Conservation (phyloP, 1,140 invertebrate species). For the Drosophila quadrilineata region DNA sequence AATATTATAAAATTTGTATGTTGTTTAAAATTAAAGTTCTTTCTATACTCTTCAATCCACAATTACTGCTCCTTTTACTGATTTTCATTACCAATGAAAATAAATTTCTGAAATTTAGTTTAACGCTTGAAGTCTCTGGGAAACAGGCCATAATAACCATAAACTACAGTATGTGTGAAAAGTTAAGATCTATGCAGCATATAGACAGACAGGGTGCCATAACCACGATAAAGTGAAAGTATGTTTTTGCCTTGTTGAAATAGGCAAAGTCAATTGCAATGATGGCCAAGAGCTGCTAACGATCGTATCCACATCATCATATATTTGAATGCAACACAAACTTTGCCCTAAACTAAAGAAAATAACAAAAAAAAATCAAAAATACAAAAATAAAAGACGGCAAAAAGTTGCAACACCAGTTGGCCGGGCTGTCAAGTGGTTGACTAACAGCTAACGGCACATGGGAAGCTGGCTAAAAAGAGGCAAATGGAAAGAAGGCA, state of each 20-base stretch:
- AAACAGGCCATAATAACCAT: too few relatives aligned
- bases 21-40: too few relatives aligned
- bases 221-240: constrained; percentile 16
- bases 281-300: background rate
- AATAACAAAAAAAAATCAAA: too few relatives aligned
- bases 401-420: constrained; percentile 28
- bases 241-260: background rate
- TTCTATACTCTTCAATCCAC: too few relatives aligned
- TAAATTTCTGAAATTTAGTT: too few relatives aligned
- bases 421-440: constrained; percentile 24
- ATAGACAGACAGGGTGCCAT: too few relatives aligned
- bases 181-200: background rate
- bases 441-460: constrained; percentile 29
- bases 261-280: constrained; percentile 14
- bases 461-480: constrained; percentile 10
- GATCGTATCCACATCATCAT: background rate
- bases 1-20: too few relatives aligned
- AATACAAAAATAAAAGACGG: too few relatives aligned
- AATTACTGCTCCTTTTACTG: too few relatives aligned
- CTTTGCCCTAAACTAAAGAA: constrained; percentile 25
- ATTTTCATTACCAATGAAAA: too few relatives aligned
- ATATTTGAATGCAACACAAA: constrained; percentile 9
- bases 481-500: background rate
- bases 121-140: too few relatives aligned
- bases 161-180: background rate